Evolutionary conservation across 1,140 invertebrate genomes (phyloP).

Genomic region (Adelges cooleyi): DNA sequence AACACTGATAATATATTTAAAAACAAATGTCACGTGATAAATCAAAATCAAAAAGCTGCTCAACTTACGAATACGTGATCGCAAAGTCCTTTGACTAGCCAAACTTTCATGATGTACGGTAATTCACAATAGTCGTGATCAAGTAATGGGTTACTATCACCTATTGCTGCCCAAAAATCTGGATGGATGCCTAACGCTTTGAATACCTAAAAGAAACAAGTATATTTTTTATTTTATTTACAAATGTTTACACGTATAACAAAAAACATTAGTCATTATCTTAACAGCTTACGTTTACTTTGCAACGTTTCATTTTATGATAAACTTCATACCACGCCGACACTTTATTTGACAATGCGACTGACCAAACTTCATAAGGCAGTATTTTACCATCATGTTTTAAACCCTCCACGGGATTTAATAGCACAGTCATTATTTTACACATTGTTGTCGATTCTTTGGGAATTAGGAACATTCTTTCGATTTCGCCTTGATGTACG

Average conservation of each 20-base stretch:
- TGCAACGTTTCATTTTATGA: not conserved
- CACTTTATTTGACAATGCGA: not conserved
- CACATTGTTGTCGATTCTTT: conserved; percentile 13
- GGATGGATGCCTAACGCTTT: conserved; percentile 38
- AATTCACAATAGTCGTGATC: conserved; percentile 42
- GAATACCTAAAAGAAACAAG: conserved; percentile 38
- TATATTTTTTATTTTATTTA: too few relatives aligned
- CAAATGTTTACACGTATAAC: too few relatives aligned
- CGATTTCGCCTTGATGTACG: conserved; percentile 22
- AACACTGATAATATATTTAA: too few relatives aligned
- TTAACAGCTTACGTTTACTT: not conserved
- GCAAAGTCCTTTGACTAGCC: conserved; percentile 44
- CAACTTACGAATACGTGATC: conserved; percentile 38
- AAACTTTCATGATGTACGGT: conserved; percentile 41
- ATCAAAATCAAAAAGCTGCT: too few relatives aligned
- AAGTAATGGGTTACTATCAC: conserved; percentile 40
- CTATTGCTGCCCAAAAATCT: conserved; percentile 38
- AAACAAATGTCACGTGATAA: too few relatives aligned
- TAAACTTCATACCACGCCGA: not conserved
- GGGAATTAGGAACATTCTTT: conserved; percentile 29
- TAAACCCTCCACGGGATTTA: not conserved
- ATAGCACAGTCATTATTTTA: conserved; percentile 20
- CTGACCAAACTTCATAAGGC: not conserved
- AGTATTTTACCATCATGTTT: not conserved
- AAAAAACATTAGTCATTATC: too few relatives aligned